Base-by-base conservation (phyloP, 2,113 vertebrate genomes). In the Erinaceus europaeus region DNA sequence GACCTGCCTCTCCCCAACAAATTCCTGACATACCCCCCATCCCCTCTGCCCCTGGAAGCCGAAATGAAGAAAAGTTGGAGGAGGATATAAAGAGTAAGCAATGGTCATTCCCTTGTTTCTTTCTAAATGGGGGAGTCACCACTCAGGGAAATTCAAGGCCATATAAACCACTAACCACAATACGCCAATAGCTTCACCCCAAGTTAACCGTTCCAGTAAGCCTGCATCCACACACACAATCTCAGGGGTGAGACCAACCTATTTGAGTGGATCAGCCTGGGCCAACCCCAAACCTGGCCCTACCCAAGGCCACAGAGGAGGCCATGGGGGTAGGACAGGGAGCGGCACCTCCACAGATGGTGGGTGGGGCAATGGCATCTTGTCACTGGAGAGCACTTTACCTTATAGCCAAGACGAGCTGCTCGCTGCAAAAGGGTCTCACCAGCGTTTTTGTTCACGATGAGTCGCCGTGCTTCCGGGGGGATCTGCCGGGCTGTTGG, bases 391-490 rank as follows among this genome's bases (percentile, higher is more conserved):
- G 14, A 34, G 10, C 36, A 64, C 10, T 73, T 93, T 89, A 99
- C 99, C 98, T 99, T 98, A 93, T 99, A 99, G 82, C 99, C 99
- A 50, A 99, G 97, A 64, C 99, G 98, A 5, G 99, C 99, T 0
- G 99, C 99, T 46, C 99, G 97, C 90, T 99, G 99, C 91, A 99
- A 96, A 61, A 99, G 96, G 0, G 99, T 99, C 97, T 99, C 99
- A 4, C 99, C 99, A 0, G 99, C 99, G 0, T 99, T 99, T 95
- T 99, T 99, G 97, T 99, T 99, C 73, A 99, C 99, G 0, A 99
- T 99, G 92, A 99, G 97, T 57, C 98, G 97, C 14, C 99, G 98
- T 25, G 98, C 99, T 86, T 99, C 98, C 0, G 99, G 98, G 50
- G 99, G 99, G 84, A 99, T 74, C 0, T 97, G 97, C 65, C 97